A percentile compares a stretch with the other conserved stretches of the same genome.
Conservation (phyloP, 1,140 invertebrate genomes). For the Plodia interpunctella region DNA sequence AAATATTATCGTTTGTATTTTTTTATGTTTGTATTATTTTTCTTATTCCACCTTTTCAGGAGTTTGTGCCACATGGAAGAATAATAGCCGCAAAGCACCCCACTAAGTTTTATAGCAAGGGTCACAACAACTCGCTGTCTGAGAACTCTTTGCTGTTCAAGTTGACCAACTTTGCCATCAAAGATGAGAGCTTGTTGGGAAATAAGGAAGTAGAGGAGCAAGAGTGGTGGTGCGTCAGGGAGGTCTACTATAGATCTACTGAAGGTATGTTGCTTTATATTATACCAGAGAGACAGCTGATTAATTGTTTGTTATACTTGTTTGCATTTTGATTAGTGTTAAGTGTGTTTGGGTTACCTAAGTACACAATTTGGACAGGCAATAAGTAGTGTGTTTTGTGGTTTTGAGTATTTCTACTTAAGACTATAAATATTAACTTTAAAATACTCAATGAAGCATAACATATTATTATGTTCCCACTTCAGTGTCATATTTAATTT, state of each 20-base stretch:
- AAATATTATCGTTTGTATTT: too few species aligned
- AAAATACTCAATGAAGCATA: too few species aligned
- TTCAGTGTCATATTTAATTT: too few species aligned
- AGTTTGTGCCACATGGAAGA: constrained; percentile 93
- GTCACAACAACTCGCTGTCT: constrained; percentile 53
- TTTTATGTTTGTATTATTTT: background rate
- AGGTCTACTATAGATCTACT: constrained; percentile 62
- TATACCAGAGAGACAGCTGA: too few species aligned
- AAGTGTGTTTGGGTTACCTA: too few species aligned
- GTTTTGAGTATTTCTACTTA: too few species aligned
- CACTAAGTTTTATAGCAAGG: constrained; percentile 75
- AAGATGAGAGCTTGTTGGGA: constrained; percentile 77
- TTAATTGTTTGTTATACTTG: too few species aligned
- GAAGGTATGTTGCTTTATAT: constrained; percentile 45
- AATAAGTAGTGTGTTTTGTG: too few species aligned
- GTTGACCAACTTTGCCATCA: constrained; percentile 85
- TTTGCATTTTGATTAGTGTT: too few species aligned
- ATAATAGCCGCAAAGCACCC: constrained; percentile 88
- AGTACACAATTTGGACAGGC: too few species aligned
- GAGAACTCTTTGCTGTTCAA: constrained; percentile 83
- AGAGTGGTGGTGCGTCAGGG: constrained; percentile 85
- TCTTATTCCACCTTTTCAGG: constrained; percentile 75
- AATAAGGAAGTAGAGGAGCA: constrained; percentile 51
- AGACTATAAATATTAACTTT: too few species aligned
- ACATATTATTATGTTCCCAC: too few species aligned